Base-by-base conservation (phyloP, 2,113 vertebrate genomes). In the Festucalex cinctus region DNA sequence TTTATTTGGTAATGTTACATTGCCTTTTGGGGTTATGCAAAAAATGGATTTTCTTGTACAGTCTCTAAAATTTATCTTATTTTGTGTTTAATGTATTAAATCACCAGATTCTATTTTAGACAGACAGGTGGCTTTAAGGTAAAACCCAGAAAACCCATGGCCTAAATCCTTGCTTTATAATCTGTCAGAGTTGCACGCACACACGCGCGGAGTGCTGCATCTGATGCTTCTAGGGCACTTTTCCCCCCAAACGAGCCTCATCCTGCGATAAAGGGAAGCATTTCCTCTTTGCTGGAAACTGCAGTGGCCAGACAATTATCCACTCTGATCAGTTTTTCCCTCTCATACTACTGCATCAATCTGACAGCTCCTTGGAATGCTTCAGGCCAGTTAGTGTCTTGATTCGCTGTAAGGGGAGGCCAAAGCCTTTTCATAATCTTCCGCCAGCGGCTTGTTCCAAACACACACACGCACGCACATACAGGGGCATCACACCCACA, bases 121-220 rank as follows among this genome's bases (percentile, higher is more conserved):
- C 41, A 32, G 75, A 85, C 78, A 82, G 77, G 83, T 85, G 79
- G 80, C 77, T 83, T 85, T 78, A 83, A 77, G 68, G 65, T 85
- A 83, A 79, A 82, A 82, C 79, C 83, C 75, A 85, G 77, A 82
- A 79, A 44, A 83, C 69, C 60, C 53, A 58, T 82, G 81, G 63
- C 83, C 84, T 79, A 79, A 88, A 81, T 86, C 79, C 69, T 20
- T 44, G 63, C 68, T 62, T 84, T 76, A 83, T 78, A 68, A 71
- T 82, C 76, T 62, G 70, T 26, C 67, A 74, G 71, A 74, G 63
- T 12, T 9, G 39, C 39, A 41, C 39, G 13, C 39, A 65, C 63
- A 66, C 0, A 72, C 58, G 9, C 64, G 16, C 5, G 3, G 53
- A 59, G 13, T 32, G 17, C 39, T 61, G 28, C 26, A 77, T 73